Evolutionary conservation across 2,797 vertebrate genomes (phyloP).

Genomic region (Muscicapa comitata): DNA sequence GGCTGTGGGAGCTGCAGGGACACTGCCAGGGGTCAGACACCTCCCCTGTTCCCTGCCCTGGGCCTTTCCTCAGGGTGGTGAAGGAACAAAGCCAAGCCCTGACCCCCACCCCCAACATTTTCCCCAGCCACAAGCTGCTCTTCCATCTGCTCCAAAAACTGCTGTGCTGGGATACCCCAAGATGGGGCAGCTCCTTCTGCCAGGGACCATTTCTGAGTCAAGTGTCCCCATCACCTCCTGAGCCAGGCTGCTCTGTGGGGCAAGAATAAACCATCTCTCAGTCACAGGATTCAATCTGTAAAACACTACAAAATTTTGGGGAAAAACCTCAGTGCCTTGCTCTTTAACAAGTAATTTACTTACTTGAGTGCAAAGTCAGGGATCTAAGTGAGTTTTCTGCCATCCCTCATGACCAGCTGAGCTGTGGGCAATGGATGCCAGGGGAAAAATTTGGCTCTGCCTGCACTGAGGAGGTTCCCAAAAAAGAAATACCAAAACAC

Average conservation of each 20-base stretch:
- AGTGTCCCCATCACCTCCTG: neutral
- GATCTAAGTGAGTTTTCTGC: neutral
- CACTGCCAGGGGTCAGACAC: fast-evolving
- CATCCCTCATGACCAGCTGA: neutral
- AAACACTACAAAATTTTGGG: neutral
- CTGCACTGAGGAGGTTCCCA: neutral
- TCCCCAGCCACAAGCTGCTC: neutral
- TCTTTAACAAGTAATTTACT: neutral
- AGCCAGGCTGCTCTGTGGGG: neutral
- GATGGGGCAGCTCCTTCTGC: neutral
- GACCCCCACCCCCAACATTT: fast-evolving
- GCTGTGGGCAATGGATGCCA: fast-evolving
- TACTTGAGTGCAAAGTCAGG: neutral
- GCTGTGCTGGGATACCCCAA: neutral
- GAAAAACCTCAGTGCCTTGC: neutral
- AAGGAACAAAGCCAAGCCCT: neutral
- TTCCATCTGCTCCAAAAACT: neutral
- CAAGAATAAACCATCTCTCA: neutral
- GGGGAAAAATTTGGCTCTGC: neutral
- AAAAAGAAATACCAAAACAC: neutral
- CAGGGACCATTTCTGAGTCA: fast-evolving
- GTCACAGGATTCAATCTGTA: neutral
- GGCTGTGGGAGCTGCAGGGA: neutral
- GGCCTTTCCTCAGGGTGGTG: neutral
- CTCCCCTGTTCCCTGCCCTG: neutral